Evolutionary conservation across 2,113 vertebrate genomes (phyloP).

Genomic region (Anguilla japonica): DNA sequence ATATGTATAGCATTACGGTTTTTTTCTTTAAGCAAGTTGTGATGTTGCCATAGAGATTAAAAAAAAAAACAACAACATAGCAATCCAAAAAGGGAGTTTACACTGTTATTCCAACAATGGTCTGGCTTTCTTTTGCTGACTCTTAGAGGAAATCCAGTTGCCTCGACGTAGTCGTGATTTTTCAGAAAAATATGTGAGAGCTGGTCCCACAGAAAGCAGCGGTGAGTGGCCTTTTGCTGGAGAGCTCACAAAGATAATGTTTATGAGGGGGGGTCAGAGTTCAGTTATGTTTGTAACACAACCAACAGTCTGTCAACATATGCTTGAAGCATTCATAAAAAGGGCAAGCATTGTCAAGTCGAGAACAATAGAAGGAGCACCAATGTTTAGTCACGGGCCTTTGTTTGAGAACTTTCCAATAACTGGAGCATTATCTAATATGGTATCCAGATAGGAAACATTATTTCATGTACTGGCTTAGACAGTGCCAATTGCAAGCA

Average conservation of each 20-base stretch:
- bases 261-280: not conserved
- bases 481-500: not conserved
- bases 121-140: conserved; percentile 2
- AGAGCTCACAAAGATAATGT: not conserved
- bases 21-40: not conserved
- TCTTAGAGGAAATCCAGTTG: not conserved
- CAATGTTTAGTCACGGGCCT: not conserved
- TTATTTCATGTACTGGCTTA: not conserved
- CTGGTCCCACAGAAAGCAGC: not conserved
- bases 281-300: not conserved
- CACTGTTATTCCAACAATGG: not conserved
- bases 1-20: not conserved
- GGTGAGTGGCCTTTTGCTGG: not conserved
- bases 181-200: conserved; percentile 17
- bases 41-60: not conserved
- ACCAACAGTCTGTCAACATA: not conserved
- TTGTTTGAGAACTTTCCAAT: not conserved
- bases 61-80: not conserved
- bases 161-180: not conserved
- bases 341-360: not conserved
- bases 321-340: not conserved
- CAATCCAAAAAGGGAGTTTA: not conserved
- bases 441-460: not conserved
- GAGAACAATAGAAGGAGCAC: not conserved
- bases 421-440: not conserved